Conservation (phyloP, 2,888 invertebrate species). For the Ryuthela nishihirai region DNA sequence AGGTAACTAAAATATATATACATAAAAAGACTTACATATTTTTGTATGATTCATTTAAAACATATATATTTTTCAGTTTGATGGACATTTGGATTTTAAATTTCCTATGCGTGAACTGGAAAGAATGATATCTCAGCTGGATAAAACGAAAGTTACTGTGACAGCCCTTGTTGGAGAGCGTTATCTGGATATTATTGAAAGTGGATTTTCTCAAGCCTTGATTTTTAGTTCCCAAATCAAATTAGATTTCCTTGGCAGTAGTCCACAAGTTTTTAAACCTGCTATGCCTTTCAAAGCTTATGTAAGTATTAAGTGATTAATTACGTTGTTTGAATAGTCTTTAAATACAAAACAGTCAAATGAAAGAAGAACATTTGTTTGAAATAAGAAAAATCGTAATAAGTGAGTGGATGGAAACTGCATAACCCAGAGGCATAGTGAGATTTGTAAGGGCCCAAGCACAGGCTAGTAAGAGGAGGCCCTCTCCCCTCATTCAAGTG, state of each 20-base stretch:
- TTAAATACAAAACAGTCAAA: too few relatives aligned
- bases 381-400: too few relatives aligned
- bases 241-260: slow-evolving; percentile 79
- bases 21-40: background rate
- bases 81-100: slow-evolving; percentile 80
- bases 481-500: too few relatives aligned
- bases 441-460: too few relatives aligned
- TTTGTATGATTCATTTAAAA: too few relatives aligned
- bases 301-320: slow-evolving; percentile 62
- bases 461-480: too few relatives aligned
- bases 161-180: slow-evolving; percentile 83
- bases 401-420: too few relatives aligned
- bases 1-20: too few relatives aligned
- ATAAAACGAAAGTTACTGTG: slow-evolving; percentile 75
- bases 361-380: too few relatives aligned
- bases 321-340: too few relatives aligned
- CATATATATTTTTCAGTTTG: slow-evolving; percentile 61
- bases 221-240: slow-evolving; percentile 82
- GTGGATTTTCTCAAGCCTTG: slow-evolving; percentile 82
- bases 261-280: slow-evolving; percentile 93
- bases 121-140: slow-evolving; percentile 62
- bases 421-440: too few relatives aligned
- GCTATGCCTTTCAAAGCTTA: slow-evolving; percentile 84
- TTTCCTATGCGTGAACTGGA: slow-evolving; percentile 78
- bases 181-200: slow-evolving; percentile 76